These are phyloP conservation scores for Hafferia zeledoni DNA, from an alignment of 2,797 vertebrate species.

Conservation along the genomic window DNA sequence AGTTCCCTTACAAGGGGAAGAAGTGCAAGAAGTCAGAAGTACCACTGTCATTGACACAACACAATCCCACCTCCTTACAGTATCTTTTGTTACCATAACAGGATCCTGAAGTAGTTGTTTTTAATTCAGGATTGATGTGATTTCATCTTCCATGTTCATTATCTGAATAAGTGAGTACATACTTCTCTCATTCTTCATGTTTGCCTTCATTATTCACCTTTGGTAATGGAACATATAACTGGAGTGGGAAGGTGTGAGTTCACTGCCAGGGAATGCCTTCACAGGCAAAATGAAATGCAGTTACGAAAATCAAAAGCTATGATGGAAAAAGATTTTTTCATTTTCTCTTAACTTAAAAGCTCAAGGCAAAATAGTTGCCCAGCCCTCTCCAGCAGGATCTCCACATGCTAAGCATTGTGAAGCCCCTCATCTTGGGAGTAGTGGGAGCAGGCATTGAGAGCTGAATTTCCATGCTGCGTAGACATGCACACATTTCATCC, in stretches of 20 bases:
- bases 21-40: not conserved
- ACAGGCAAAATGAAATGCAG: not conserved
- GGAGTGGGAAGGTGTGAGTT: constrained; percentile 19
- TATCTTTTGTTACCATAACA: not conserved
- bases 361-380: not conserved
- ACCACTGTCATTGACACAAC: not conserved
- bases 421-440: not conserved
- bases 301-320: not conserved
- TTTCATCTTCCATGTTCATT: constrained; percentile 47
- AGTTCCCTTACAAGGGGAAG: not conserved
- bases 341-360: not conserved
- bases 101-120: constrained; percentile 15
- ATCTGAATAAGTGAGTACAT: constrained; percentile 15
- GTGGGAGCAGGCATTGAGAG: not conserved
- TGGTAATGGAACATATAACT: constrained; percentile 51
- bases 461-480: not conserved
- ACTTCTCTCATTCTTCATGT: constrained; percentile 33
- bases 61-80: not conserved
- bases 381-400: not conserved
- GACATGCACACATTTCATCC: not conserved
- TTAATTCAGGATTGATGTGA: constrained; percentile 28
- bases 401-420: not conserved
- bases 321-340: not conserved
- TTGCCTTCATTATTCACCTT: constrained; percentile 48
- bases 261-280: constrained; percentile 16